These are phyloP conservation scores for Ictalurus punctatus DNA, from an alignment of 2,113 vertebrate genomes.

Conservation along the genomic window DNA sequence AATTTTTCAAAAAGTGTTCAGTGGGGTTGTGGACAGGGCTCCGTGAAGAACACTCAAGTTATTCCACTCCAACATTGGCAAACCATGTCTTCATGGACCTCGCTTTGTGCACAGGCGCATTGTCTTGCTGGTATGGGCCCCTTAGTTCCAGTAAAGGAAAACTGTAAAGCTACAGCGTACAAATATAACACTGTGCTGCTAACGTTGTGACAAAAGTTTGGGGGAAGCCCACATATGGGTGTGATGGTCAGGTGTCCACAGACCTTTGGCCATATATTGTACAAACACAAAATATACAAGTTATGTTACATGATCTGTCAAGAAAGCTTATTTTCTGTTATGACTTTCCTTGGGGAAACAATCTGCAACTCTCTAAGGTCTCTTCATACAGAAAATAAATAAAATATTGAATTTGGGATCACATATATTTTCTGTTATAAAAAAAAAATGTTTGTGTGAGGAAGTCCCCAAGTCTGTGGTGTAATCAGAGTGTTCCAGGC, in stretches of 20 bases:
- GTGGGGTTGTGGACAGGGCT: background rate
- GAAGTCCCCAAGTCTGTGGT: background rate
- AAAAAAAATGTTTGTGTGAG: background rate
- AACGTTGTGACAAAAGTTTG: background rate
- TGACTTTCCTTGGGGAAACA: background rate
- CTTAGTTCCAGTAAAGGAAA: background rate
- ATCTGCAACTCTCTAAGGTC: background rate
- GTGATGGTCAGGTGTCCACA: background rate
- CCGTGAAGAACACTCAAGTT: background rate
- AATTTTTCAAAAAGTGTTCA: background rate
- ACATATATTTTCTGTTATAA: background rate
- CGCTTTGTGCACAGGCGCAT: background rate
- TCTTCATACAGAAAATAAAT: background rate
- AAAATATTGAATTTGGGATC: background rate
- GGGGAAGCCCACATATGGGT: background rate
- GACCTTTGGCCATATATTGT: background rate
- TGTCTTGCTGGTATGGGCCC: background rate
- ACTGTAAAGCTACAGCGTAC: background rate
- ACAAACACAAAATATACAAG: background rate
- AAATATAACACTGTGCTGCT: background rate
- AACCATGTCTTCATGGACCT: background rate
- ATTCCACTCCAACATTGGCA: background rate
- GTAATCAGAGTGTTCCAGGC: slow-evolving; percentile 3
- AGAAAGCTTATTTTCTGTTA: background rate
- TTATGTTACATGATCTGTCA: background rate